A percentile compares a stretch with the other conserved stretches of the same genome.
Conservation (phyloP, 2,797 vertebrate genomes). For the Myotis vivesi region DNA sequence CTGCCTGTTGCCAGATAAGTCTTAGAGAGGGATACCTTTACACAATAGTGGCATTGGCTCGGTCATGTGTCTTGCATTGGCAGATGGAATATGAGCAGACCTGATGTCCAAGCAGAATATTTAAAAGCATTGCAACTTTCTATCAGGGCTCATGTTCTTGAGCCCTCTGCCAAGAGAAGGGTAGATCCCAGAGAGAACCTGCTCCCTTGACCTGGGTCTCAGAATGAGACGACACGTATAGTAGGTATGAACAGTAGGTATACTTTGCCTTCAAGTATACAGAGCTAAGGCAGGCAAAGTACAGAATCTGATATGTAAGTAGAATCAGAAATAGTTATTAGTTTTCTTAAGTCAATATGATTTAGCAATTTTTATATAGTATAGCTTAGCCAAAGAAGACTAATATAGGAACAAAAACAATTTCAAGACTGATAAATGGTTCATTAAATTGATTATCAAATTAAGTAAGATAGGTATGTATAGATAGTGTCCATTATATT, state of each 20-base stretch:
- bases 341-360: background rate
- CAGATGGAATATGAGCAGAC: background rate
- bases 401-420: background rate
- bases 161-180: background rate
- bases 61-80: background rate
- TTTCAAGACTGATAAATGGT: background rate
- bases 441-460: background rate
- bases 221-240: background rate
- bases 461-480: background rate
- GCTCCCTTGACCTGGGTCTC: background rate
- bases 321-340: background rate
- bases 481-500: background rate
- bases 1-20: background rate
- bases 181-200: background rate
- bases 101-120: background rate
- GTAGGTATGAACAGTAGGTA: background rate
- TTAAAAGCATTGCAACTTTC: background rate
- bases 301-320: background rate
- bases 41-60: background rate
- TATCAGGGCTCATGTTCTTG: background rate
- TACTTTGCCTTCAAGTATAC: too few relatives aligned
- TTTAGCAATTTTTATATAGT: background rate
- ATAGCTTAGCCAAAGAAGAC: background rate
- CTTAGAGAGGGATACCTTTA: background rate
- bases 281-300: background rate